phyloP scores from a whole-genome alignment of 35 echinoderm and acorn worm genomes.

The Ptychodera flava region DNA sequence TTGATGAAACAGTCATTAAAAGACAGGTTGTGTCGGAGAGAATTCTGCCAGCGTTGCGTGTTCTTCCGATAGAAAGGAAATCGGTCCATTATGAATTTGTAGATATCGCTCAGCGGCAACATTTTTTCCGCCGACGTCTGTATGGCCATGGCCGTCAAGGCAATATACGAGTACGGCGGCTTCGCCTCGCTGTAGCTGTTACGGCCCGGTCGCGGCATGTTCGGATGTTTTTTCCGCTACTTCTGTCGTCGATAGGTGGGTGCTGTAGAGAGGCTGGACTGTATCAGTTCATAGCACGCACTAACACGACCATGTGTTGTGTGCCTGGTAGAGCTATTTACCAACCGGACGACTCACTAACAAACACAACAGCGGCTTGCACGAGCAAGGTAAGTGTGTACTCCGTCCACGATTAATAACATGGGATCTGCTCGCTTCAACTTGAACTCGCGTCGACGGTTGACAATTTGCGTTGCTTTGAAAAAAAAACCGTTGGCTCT shows the following conservation, averaged over 20 bases:
- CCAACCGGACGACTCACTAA: neutral
- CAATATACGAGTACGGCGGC: conserved; percentile 98
- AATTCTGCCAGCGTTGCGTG: conserved; percentile 98
- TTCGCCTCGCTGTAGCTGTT: conserved; percentile 99
- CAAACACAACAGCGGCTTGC: neutral
- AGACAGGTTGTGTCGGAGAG: conserved; percentile 89
- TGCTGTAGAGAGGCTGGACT: no score
- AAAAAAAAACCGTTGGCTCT: neutral
- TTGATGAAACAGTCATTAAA: conserved; percentile 99
- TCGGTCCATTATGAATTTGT: conserved; percentile 99
- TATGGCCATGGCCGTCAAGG: conserved; percentile 95
- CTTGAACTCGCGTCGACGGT: neutral
- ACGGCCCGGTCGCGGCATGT: conserved; percentile 91
- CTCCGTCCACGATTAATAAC: no score
- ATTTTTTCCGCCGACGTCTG: conserved; percentile 94
- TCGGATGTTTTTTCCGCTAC: no score
- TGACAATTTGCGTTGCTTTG: neutral
- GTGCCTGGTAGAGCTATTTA: neutral
- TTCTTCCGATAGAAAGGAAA: conserved; percentile 99
- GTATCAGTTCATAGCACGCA: neutral
- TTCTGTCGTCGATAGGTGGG: no score
- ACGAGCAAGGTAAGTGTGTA: neutral
- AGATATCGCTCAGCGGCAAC: conserved; percentile 96
- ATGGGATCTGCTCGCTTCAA: neutral
- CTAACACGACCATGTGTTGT: neutral